phyloP scores from a whole-genome alignment of 2,797 vertebrate species.

The Mormyrops boulengeri region DNA sequence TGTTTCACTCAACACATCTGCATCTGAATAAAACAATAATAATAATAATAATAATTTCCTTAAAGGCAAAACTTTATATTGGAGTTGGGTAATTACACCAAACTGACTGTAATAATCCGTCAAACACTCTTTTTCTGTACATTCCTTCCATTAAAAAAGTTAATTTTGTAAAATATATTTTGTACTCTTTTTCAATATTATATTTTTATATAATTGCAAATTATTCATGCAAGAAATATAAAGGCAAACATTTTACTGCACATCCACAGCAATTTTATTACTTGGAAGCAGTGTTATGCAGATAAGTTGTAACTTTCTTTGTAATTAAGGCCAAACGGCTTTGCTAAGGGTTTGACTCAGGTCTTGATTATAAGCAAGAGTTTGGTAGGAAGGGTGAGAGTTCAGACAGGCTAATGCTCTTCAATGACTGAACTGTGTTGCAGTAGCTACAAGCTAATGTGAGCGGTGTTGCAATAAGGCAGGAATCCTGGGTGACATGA shows the following conservation, averaged over 20 bases:
- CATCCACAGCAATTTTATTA: background rate
- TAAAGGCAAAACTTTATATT: conserved; percentile 7
- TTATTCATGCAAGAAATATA: background rate
- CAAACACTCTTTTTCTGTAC: background rate
- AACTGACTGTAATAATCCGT: background rate
- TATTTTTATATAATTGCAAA: background rate
- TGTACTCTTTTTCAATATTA: background rate
- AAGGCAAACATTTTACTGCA: background rate
- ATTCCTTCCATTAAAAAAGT: background rate
- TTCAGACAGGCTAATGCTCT: background rate
- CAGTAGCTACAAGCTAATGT: background rate
- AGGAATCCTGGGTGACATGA: background rate
- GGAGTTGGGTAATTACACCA: background rate
- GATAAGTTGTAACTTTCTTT: background rate
- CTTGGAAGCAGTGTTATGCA: background rate
- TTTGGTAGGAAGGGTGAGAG: background rate
- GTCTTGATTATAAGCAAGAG: background rate
- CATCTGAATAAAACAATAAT: conserved; percentile 45
- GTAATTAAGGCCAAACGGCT: background rate
- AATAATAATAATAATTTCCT: conserved; percentile 34
- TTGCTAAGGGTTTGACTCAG: background rate
- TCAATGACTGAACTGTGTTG: background rate
- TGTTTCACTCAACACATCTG: conserved; percentile 88
- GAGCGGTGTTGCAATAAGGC: background rate
- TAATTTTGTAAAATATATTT: background rate